A percentile compares a stretch with the other conserved stretches of the same genome.
Conservation (phyloP, 2,888 invertebrate genomes). For the Drosophila affinis region DNA sequence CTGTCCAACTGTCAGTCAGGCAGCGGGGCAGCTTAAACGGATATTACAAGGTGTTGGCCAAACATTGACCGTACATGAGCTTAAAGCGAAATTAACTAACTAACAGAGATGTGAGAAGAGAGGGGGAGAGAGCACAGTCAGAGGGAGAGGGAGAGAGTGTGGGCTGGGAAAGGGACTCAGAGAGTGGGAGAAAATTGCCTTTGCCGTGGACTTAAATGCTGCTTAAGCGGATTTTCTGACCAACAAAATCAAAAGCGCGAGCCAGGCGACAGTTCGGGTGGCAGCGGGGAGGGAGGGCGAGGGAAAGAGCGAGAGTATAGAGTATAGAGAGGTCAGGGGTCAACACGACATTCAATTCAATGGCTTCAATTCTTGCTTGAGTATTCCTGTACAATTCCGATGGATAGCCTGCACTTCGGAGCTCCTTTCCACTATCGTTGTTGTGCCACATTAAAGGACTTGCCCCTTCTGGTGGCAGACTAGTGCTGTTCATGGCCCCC, state of each 20-base stretch:
- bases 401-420: no score
- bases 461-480: neutral
- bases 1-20: conserved; percentile 62
- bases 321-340: no score
- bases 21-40: conserved; percentile 69
- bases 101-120: conserved; percentile 29
- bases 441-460: conserved; percentile 28
- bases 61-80: conserved; percentile 82
- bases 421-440: no score
- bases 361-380: no score
- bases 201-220: conserved; percentile 7
- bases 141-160: neutral
- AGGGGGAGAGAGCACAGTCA: conserved; percentile 4
- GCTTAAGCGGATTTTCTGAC: conserved; percentile 32
- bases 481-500: conserved; percentile 26
- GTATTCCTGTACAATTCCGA: no score
- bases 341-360: no score
- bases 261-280: neutral
- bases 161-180: conserved; percentile 7
- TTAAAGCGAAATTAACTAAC: conserved; percentile 74
- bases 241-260: conserved; percentile 30
- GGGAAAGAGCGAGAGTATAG: neutral
- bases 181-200: neutral
- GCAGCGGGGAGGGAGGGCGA: neutral
- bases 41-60: conserved; percentile 81